Conservation (phyloP, 2,113 vertebrate genomes). For the Catharus minimus region DNA sequence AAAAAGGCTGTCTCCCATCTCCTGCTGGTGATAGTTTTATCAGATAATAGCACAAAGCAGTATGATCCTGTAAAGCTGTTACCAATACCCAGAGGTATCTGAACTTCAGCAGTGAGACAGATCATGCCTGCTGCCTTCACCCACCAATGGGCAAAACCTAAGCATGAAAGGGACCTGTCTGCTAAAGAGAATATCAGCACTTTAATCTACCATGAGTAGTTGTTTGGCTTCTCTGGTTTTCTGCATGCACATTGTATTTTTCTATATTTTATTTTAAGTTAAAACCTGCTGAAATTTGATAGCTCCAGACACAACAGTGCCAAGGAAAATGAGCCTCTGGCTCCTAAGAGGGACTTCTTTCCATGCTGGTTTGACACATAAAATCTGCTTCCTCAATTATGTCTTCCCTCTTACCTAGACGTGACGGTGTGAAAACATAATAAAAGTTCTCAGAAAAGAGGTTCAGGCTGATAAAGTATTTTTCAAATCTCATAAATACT, state of each 20-base stretch:
- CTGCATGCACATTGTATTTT: not conserved
- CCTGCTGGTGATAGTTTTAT: constrained; percentile 5
- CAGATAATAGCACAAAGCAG: constrained; percentile 9
- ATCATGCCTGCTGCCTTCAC: not conserved
- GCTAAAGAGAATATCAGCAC: not conserved
- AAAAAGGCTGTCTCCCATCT: not conserved
- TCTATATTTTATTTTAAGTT: not conserved
- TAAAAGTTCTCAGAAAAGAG: not conserved
- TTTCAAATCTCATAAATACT: not conserved
- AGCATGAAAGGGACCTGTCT: not conserved
- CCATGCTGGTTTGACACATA: constrained; percentile 10
- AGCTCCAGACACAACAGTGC: not conserved
- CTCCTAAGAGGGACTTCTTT: not conserved
- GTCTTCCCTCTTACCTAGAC: not conserved
- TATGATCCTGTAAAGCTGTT: constrained; percentile 14
- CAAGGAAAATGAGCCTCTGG: constrained; percentile 18
- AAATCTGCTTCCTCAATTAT: constrained; percentile 33
- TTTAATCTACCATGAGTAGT: not conserved
- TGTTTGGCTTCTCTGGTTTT: not conserved
- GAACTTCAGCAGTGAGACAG: not conserved
- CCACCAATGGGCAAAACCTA: not conserved
- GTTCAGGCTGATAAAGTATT: not conserved
- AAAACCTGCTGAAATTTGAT: constrained; percentile 1
- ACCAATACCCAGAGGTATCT: not conserved
- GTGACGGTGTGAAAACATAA: not conserved